A percentile compares a stretch with the other conserved stretches of the same genome.
These are phyloP conservation scores for Hypena proboscidalis DNA, from an alignment of 2,888 invertebrate genomes.

Conservation along the genomic window DNA sequence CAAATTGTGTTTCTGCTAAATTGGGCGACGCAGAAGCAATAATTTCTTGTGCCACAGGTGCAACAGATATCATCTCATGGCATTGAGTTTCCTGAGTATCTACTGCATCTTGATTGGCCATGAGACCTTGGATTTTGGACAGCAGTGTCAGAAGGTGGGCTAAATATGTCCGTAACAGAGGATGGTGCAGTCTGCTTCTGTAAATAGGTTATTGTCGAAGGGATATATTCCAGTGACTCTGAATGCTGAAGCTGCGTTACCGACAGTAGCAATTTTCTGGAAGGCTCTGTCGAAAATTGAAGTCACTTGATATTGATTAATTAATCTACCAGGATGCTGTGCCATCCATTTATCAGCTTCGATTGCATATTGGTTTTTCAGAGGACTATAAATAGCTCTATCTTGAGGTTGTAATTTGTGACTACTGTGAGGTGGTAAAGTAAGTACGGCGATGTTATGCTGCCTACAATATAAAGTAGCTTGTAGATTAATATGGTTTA, in stretches of 20 bases:
- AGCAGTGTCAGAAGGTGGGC: neutral
- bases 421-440: conserved; percentile 26
- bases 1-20: conserved; percentile 9
- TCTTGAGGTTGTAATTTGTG: conserved; percentile 25
- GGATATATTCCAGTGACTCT: conserved; percentile 30
- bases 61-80: neutral
- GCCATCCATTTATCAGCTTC: conserved; percentile 24
- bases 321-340: conserved; percentile 19
- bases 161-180: conserved; percentile 17
- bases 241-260: conserved; percentile 29
- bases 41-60: conserved; percentile 1
- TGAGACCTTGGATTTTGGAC: neutral
- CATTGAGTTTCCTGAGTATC: neutral
- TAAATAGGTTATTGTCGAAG: conserved; percentile 17
- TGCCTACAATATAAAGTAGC: conserved; percentile 17
- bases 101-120: neutral
- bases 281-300: conserved; percentile 20
- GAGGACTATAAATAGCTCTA: conserved; percentile 13
- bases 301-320: conserved; percentile 20
- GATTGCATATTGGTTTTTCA: conserved; percentile 8
- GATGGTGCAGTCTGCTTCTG: conserved; percentile 23
- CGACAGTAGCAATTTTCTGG: conserved; percentile 20
- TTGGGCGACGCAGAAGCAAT: conserved; percentile 2
- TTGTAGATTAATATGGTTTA: conserved; percentile 24
- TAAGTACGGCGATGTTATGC: conserved; percentile 18